phyloP scores from a whole-genome alignment of 2,888 invertebrate species.

The Drosophila mettleri region DNA sequence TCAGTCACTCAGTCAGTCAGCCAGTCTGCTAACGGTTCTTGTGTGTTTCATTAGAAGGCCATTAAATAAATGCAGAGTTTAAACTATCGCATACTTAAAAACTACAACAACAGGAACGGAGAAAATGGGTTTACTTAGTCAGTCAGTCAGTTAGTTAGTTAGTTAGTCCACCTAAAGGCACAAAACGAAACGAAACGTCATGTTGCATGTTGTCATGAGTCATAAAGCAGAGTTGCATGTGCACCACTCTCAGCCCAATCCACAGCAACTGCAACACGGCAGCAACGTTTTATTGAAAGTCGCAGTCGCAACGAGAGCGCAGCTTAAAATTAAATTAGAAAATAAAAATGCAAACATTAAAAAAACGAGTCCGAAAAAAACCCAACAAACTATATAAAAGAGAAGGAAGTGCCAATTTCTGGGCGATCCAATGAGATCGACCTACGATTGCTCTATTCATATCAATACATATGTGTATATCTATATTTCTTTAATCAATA shows the following conservation, averaged over 20 bases:
- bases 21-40: slow-evolving; percentile 46
- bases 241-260: slow-evolving; percentile 33
- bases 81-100: slow-evolving; percentile 52
- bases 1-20: no score
- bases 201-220: slow-evolving; percentile 82
- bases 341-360: slow-evolving; percentile 58
- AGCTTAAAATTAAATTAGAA: slow-evolving; percentile 72
- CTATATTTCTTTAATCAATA: background rate
- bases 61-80: slow-evolving; percentile 65
- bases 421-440: slow-evolving; percentile 1
- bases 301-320: slow-evolving; percentile 51
- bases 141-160: slow-evolving; percentile 49
- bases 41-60: slow-evolving; percentile 56
- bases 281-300: slow-evolving; percentile 60
- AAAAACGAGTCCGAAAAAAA: slow-evolving; percentile 14
- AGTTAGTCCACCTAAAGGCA: slow-evolving; percentile 45
- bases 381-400: slow-evolving; percentile 22
- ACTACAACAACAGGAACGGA: slow-evolving; percentile 2
- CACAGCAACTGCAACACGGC: slow-evolving; percentile 44
- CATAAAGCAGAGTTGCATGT: slow-evolving; percentile 81
- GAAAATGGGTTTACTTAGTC: slow-evolving; percentile 47
- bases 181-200: slow-evolving; percentile 69
- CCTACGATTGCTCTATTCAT: slow-evolving; percentile 18
- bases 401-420: slow-evolving; percentile 49
- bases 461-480: background rate